Evolutionary conservation across 2,888 invertebrate species (phyloP).

Genomic region (Mycalesis mineus): DNA sequence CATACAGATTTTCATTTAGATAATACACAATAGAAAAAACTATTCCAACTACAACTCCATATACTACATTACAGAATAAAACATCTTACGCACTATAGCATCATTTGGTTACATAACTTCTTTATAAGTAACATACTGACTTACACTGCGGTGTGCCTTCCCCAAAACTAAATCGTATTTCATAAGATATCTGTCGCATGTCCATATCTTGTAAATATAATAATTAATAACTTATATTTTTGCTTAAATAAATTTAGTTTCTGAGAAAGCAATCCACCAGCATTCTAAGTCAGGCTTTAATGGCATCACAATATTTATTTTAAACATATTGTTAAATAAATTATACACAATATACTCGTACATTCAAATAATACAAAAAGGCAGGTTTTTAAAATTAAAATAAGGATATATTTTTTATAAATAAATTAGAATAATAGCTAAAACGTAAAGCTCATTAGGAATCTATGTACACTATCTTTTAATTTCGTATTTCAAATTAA

Average conservation of each 20-base stretch:
- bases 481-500: background rate
- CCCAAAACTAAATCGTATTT: background rate
- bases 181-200: background rate
- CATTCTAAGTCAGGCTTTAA: constrained; percentile 57
- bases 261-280: background rate
- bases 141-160: constrained; percentile 5
- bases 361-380: background rate
- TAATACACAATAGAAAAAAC: constrained; percentile 71
- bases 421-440: constrained; percentile 10
- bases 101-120: constrained; percentile 75
- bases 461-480: constrained; percentile 9
- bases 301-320: constrained; percentile 48
- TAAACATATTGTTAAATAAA: constrained; percentile 7
- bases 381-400: background rate
- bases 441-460: constrained; percentile 1
- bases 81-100: constrained; percentile 70
- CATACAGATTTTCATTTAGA: constrained; percentile 70
- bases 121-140: constrained; percentile 61
- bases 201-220: background rate
- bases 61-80: constrained; percentile 61
- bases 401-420: background rate
- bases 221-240: background rate
- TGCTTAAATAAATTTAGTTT: background rate
- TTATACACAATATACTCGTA: background rate
- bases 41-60: constrained; percentile 63